Percentiles rank a stretch among this genome's conserved stretches.
These are phyloP conservation scores for Poecilus cupreus DNA, from an alignment of 2,888 invertebrate species.

Conservation along the genomic window DNA sequence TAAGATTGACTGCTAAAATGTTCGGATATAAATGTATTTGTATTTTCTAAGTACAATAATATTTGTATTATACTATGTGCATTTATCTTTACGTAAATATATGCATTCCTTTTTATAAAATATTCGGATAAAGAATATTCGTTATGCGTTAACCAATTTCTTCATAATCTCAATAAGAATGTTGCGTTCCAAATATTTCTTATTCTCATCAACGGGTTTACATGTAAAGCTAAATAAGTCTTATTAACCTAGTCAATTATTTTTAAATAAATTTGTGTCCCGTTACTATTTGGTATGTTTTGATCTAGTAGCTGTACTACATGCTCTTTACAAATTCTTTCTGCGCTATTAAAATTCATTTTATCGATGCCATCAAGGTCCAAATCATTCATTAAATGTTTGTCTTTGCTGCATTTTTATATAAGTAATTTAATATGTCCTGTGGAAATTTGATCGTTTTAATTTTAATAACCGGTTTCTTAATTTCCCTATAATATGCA, in stretches of 20 bases:
- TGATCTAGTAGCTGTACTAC: neutral
- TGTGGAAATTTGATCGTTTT: neutral
- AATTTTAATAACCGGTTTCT: slow-evolving; percentile 34
- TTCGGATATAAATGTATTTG: slow-evolving; percentile 39
- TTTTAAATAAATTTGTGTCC: slow-evolving; percentile 28
- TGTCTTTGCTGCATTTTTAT: slow-evolving; percentile 4
- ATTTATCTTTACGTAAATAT: slow-evolving; percentile 48
- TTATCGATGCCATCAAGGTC: slow-evolving; percentile 29
- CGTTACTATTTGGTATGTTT: slow-evolving; percentile 4
- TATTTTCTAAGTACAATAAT: slow-evolving; percentile 5
- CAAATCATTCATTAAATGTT: slow-evolving; percentile 1
- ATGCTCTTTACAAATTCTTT: slow-evolving; percentile 1
- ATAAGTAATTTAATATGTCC: slow-evolving; percentile 29
- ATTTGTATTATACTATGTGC: slow-evolving; percentile 44
- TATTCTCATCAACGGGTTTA: slow-evolving; percentile 2
- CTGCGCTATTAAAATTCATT: slow-evolving; percentile 50
- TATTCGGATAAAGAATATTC: neutral
- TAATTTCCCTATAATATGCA: slow-evolving; percentile 43
- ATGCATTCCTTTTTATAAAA: slow-evolving; percentile 41
- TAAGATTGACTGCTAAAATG: slow-evolving; percentile 50
- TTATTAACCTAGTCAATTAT: slow-evolving; percentile 17
- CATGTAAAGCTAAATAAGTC: slow-evolving; percentile 10
- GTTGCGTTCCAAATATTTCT: slow-evolving; percentile 26
- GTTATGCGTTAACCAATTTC: slow-evolving; percentile 10
- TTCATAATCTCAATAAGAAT: slow-evolving; percentile 21